Percentiles rank a stretch among this genome's conserved stretches.
Evolutionary conservation across 2,797 vertebrate genomes (phyloP).

Genomic region (Xenopus petersii): DNA sequence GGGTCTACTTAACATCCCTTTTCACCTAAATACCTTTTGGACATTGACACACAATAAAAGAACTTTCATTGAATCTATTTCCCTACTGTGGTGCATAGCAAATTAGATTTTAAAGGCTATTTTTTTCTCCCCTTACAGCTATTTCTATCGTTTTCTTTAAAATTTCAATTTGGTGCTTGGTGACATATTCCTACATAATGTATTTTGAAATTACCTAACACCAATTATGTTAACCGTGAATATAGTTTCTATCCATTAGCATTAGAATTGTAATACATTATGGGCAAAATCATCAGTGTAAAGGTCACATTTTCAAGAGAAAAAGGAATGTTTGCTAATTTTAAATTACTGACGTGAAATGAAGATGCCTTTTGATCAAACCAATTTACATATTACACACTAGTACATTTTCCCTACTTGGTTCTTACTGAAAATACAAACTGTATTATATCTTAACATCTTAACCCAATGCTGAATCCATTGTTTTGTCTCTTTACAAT

Average conservation of each 20-base stretch:
- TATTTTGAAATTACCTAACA: slow-evolving; percentile 84
- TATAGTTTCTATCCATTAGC: slow-evolving; percentile 74
- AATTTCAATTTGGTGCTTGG: slow-evolving; percentile 93
- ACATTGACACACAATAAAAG: slow-evolving; percentile 83
- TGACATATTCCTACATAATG: slow-evolving; percentile 81
- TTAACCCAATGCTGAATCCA: no score
- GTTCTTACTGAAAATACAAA: not conserved
- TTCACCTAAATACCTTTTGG: slow-evolving; percentile 88
- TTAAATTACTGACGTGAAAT: slow-evolving; percentile 55
- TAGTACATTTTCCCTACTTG: slow-evolving; percentile 42
- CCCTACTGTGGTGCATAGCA: slow-evolving; percentile 92
- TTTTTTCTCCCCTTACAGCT: slow-evolving; percentile 77
- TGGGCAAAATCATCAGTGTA: slow-evolving; percentile 69
- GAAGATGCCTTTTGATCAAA: slow-evolving; percentile 55
- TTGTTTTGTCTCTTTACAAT: no score
- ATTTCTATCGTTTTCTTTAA: slow-evolving; percentile 86
- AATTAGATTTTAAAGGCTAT: slow-evolving; percentile 97
- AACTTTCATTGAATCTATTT: slow-evolving; percentile 83
- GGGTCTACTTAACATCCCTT: slow-evolving; percentile 76
- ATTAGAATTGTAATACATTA: slow-evolving; percentile 79
- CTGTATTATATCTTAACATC: no score
- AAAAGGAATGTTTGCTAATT: slow-evolving; percentile 52
- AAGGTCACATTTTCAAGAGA: slow-evolving; percentile 66
- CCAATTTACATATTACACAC: slow-evolving; percentile 53
- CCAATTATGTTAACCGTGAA: slow-evolving; percentile 81